Conservation (phyloP, 2,888 invertebrate species). For the Tenthredo notha region DNA sequence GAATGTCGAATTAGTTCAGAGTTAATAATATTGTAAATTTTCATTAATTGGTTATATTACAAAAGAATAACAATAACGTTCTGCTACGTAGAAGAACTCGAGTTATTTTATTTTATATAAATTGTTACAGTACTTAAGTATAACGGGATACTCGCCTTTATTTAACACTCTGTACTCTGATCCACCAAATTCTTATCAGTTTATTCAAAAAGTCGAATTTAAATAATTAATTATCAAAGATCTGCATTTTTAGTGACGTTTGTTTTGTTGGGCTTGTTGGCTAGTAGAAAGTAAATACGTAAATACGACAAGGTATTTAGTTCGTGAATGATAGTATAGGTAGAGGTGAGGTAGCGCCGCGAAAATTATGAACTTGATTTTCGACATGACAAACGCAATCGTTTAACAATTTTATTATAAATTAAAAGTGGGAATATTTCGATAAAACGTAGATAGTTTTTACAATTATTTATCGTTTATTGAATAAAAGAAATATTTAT, state of each 20-base stretch:
- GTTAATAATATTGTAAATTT: neutral
- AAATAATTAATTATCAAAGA: slow-evolving; percentile 35
- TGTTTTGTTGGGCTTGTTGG: neutral
- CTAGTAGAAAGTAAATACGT: neutral
- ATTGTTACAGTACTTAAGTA: neutral
- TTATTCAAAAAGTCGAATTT: slow-evolving; percentile 31
- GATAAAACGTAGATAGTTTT: neutral
- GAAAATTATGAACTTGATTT: neutral
- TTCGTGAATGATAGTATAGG: neutral
- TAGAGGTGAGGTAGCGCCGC: neutral
- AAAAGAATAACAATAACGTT: slow-evolving; percentile 38
- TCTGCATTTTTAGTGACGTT: slow-evolving; percentile 32
- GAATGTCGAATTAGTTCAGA: neutral
- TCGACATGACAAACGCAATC: neutral
- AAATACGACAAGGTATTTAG: neutral
- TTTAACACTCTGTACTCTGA: slow-evolving; percentile 17
- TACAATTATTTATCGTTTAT: neutral
- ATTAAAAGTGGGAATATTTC: neutral
- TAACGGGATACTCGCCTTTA: neutral
- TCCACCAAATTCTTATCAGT: neutral
- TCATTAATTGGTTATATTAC: neutral
- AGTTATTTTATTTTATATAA: neutral
- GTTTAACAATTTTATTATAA: neutral
- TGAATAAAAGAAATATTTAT: neutral
- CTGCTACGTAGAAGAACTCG: neutral